These are phyloP conservation scores for Colistium nudipinnis DNA, from an alignment of 2,113 vertebrate species.

Conservation along the genomic window DNA sequence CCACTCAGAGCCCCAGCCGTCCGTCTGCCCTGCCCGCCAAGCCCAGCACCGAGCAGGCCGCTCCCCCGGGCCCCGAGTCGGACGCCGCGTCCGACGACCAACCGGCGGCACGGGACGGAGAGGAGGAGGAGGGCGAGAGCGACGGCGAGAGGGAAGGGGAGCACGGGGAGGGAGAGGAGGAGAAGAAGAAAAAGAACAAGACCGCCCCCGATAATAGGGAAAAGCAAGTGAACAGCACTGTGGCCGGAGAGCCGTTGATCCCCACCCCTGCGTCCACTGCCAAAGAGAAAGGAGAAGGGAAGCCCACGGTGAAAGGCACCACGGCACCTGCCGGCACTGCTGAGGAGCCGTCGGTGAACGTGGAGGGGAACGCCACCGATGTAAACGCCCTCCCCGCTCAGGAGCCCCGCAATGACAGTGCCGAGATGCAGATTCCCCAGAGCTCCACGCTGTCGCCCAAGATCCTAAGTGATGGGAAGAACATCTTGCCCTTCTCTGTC, in stretches of 20 bases:
- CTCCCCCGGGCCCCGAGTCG: slow-evolving; percentile 74
- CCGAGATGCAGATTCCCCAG: slow-evolving; percentile 84
- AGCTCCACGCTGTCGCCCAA: slow-evolving; percentile 76
- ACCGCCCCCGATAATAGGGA: slow-evolving; percentile 62
- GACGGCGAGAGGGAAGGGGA: slow-evolving; percentile 73
- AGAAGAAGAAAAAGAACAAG: slow-evolving; percentile 80
- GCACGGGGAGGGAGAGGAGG: slow-evolving; percentile 84
- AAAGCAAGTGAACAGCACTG: slow-evolving; percentile 50
- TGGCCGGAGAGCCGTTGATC: slow-evolving; percentile 56
- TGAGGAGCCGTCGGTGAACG: slow-evolving; percentile 37
- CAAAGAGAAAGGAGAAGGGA: slow-evolving; percentile 79
- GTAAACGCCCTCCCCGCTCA: slow-evolving; percentile 78
- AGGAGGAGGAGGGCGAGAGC: slow-evolving; percentile 84
- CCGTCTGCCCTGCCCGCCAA: slow-evolving; percentile 75
- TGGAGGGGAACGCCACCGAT: slow-evolving; percentile 46
- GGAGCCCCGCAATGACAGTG: slow-evolving; percentile 79
- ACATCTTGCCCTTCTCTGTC: slow-evolving; percentile 88
- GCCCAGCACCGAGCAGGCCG: slow-evolving; percentile 77
- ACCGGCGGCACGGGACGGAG: slow-evolving; percentile 82
- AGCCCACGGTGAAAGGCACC: slow-evolving; percentile 60
- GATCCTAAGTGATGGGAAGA: slow-evolving; percentile 54
- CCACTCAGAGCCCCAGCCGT: slow-evolving; percentile 75
- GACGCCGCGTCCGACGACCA: slow-evolving; percentile 80
- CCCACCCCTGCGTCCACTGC: slow-evolving; percentile 81
- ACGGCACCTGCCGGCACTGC: slow-evolving; percentile 62